These are phyloP conservation scores for Centruroides vittatus DNA, from an alignment of 1,140 invertebrate genomes.

Conservation along the genomic window DNA sequence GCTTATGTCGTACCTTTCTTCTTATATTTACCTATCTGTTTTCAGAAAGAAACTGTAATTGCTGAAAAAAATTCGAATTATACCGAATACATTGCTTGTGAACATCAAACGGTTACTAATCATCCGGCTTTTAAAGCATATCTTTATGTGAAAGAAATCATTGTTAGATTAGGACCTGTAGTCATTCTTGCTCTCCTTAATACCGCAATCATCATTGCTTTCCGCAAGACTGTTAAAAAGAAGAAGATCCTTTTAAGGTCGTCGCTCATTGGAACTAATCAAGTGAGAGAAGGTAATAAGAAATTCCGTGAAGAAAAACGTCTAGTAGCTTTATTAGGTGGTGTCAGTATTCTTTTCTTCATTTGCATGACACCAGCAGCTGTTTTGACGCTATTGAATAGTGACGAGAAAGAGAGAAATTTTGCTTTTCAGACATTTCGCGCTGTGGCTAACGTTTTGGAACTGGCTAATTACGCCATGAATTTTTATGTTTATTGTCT, in stretches of 20 bases:
- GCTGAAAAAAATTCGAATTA: slow-evolving; percentile 2
- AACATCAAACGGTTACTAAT: slow-evolving; percentile 20
- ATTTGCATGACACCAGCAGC: slow-evolving; percentile 61
- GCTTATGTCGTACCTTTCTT: slow-evolving; percentile 27
- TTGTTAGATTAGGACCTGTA: slow-evolving; percentile 39
- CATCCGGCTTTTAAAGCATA: slow-evolving; percentile 22
- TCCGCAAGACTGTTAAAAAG: slow-evolving; percentile 45
- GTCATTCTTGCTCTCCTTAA: slow-evolving; percentile 50
- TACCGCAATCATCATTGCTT: slow-evolving; percentile 51
- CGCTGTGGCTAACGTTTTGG: slow-evolving; percentile 52
- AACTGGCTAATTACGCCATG: slow-evolving; percentile 57
- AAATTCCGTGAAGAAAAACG: slow-evolving; percentile 49
- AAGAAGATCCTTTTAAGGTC: slow-evolving; percentile 41
- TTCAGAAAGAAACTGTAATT: slow-evolving; percentile 22
- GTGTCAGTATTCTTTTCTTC: slow-evolving; percentile 54
- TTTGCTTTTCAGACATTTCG: slow-evolving; percentile 48
- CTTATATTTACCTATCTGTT: slow-evolving; percentile 27
- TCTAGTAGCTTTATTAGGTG: slow-evolving; percentile 49
- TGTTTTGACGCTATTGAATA: slow-evolving; percentile 41
- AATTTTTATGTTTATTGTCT: slow-evolving; percentile 66
- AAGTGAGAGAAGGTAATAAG: slow-evolving; percentile 19
- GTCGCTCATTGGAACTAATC: slow-evolving; percentile 10
- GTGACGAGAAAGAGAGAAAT: slow-evolving; percentile 21
- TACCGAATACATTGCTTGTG: slow-evolving; percentile 19
- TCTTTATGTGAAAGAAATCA: slow-evolving; percentile 22